Percentiles rank a stretch among this genome's conserved stretches.
Conservation (phyloP, 2,113 vertebrate species). For the Butastur rufipennis region DNA sequence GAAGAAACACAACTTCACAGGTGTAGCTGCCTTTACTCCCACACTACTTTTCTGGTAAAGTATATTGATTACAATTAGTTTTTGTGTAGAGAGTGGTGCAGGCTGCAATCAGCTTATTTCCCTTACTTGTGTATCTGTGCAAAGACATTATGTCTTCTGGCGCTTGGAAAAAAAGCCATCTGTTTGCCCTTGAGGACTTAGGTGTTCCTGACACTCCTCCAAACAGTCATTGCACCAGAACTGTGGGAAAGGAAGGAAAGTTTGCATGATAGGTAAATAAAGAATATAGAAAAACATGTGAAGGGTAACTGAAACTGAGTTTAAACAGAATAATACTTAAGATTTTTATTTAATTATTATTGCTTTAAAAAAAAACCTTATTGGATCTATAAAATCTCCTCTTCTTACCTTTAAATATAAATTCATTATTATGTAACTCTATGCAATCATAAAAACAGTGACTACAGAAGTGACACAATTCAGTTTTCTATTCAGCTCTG, state of each 20-base stretch:
- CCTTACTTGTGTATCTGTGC: neutral
- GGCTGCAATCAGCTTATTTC: neutral
- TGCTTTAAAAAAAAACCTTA: neutral
- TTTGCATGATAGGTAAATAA: neutral
- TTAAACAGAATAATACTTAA: neutral
- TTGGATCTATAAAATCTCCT: neutral
- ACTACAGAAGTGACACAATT: neutral
- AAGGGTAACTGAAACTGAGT: conserved; percentile 7
- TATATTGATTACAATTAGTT: neutral
- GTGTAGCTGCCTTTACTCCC: neutral
- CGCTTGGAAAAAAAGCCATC: neutral
- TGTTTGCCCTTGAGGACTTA: neutral
- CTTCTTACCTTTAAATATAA: conserved; percentile 25
- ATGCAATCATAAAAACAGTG: neutral
- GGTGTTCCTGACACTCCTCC: neutral
- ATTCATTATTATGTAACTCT: neutral
- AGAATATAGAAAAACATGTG: neutral
- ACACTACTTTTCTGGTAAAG: neutral
- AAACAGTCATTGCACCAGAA: neutral
- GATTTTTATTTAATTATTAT: neutral
- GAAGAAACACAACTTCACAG: neutral
- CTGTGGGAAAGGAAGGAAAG: neutral
- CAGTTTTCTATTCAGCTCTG: neutral
- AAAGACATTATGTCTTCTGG: neutral
- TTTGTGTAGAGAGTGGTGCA: neutral